A percentile compares a stretch with the other conserved stretches of the same genome.
These are phyloP conservation scores for Phylloscopus collybita DNA, from an alignment of 2,797 vertebrate species.

Conservation along the genomic window DNA sequence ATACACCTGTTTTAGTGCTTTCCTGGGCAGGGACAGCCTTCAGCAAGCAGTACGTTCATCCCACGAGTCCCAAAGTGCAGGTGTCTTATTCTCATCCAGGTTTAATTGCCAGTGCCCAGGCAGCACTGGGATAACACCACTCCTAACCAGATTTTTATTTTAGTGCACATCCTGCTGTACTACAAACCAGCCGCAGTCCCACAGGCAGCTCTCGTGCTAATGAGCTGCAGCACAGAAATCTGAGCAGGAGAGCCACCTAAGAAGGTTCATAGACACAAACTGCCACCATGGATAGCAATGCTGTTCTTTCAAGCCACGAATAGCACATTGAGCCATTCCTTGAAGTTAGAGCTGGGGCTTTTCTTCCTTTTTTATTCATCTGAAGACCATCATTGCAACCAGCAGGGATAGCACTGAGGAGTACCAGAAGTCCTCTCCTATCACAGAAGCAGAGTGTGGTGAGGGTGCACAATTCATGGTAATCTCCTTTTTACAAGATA, in stretches of 20 bases:
- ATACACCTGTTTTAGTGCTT: constrained; percentile 40
- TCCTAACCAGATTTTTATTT: background rate
- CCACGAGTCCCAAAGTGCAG: background rate
- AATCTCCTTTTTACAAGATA: background rate
- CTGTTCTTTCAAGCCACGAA: background rate
- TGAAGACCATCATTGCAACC: background rate
- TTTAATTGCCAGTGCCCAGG: constrained; percentile 1
- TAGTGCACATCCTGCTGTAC: background rate
- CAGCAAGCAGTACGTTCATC: background rate
- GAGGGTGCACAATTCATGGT: background rate
- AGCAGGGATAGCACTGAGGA: background rate
- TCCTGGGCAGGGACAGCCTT: background rate
- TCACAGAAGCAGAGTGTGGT: background rate
- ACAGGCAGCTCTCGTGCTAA: background rate
- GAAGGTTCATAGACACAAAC: background rate
- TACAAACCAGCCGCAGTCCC: background rate
- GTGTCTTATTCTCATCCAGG: background rate
- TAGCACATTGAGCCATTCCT: background rate
- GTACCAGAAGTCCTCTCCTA: background rate
- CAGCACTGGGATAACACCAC: background rate
- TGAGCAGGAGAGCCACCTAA: background rate
- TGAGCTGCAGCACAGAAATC: background rate
- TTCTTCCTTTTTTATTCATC: background rate
- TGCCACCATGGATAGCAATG: background rate
- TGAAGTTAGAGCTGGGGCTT: background rate